Evolutionary conservation across 2,113 vertebrate genomes (phyloP).

Genomic region (Sitta europaea): DNA sequence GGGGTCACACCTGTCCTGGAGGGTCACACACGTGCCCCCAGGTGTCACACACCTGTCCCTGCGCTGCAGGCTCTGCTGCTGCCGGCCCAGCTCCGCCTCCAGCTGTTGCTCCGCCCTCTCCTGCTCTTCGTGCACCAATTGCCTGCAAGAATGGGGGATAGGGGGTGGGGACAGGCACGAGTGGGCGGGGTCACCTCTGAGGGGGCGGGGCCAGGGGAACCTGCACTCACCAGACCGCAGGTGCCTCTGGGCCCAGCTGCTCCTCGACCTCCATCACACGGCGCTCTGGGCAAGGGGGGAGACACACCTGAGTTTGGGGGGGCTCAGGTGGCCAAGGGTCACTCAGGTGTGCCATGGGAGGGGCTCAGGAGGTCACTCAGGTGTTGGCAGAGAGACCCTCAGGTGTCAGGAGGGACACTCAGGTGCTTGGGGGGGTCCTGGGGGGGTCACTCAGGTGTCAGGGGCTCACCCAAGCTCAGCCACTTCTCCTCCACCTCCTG

Average conservation of each 20-base stretch:
- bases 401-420: neutral
- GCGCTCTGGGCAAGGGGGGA: neutral
- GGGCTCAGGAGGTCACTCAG: neutral
- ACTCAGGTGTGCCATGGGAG: neutral
- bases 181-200: neutral
- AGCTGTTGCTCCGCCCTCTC: neutral
- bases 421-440: neutral
- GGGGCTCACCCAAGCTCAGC: neutral
- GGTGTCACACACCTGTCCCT: neutral
- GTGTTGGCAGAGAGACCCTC: too few species aligned
- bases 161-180: rapidly evolving
- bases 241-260: neutral
- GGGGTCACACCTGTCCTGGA: too few species aligned
- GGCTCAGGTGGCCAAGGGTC: neutral
- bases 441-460: neutral
- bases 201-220: neutral
- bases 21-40: too few species aligned
- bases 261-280: neutral
- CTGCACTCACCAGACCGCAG: neutral
- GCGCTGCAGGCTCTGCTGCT: neutral
- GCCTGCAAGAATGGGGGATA: neutral
- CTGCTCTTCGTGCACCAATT: neutral
- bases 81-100: neutral
- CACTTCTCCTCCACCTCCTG: neutral
- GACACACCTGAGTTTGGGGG: neutral